Conservation (phyloP, 2,113 vertebrate species). For the Anas platyrhynchos region DNA sequence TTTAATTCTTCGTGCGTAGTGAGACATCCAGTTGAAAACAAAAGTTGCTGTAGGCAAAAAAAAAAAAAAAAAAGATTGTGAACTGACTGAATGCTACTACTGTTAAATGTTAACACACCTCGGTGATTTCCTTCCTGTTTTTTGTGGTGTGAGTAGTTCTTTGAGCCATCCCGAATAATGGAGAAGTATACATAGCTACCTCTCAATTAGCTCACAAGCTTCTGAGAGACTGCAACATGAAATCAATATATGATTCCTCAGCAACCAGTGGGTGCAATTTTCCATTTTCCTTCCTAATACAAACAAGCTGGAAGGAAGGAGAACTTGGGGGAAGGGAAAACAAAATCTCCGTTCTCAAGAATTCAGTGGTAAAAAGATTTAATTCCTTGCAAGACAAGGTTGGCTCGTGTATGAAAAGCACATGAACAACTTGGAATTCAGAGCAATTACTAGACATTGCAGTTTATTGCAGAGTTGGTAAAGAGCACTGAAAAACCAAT, state of each 20-base stretch:
- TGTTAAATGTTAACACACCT: background rate
- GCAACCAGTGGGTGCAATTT: background rate
- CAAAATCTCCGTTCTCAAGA: background rate
- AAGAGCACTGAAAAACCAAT: background rate
- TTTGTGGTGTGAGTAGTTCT: background rate
- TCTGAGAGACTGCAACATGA: background rate
- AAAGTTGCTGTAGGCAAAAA: background rate
- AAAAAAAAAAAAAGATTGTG: too few species aligned
- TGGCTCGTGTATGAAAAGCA: background rate
- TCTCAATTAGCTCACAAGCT: background rate
- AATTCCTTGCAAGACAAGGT: background rate
- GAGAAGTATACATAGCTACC: background rate
- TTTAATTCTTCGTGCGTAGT: background rate
- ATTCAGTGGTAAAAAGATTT: background rate
- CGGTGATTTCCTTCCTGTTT: background rate
- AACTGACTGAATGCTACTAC: background rate
- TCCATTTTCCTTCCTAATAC: background rate
- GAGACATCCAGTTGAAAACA: background rate
- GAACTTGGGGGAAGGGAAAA: background rate
- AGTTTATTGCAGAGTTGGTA: background rate
- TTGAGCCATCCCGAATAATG: background rate
- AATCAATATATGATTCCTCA: background rate
- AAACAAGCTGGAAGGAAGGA: background rate
- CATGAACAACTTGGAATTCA: background rate
- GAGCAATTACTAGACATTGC: background rate